These are phyloP conservation scores for Neodon shergylaensis DNA, from an alignment of 2,113 vertebrate genomes.

Conservation along the genomic window DNA sequence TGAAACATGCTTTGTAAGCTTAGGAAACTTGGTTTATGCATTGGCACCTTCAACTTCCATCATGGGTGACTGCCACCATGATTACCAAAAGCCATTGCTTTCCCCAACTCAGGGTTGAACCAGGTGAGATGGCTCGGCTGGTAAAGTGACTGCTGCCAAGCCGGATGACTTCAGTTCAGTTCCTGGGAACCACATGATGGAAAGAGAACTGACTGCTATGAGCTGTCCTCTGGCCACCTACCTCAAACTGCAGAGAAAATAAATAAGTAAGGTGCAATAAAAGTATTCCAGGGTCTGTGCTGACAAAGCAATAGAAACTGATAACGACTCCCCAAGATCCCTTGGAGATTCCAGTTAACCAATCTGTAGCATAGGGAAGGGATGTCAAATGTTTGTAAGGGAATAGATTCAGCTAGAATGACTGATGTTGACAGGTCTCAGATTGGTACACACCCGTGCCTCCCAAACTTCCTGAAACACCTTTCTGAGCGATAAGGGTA, in stretches of 20 bases:
- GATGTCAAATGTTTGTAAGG: background rate
- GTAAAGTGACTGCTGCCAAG: background rate
- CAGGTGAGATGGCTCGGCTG: background rate
- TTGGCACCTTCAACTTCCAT: background rate
- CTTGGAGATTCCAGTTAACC: background rate
- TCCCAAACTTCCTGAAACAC: constrained; percentile 48
- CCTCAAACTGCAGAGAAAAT: background rate
- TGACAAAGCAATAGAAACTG: background rate
- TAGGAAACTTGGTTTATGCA: background rate
- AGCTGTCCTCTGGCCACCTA: background rate
- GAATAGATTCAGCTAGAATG: constrained; percentile 40
- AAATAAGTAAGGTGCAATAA: background rate
- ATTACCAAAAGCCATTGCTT: background rate
- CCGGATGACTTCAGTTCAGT: background rate
- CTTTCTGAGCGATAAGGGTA: constrained; percentile 37
- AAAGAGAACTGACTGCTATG: background rate
- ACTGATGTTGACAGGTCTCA: background rate
- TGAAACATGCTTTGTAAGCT: background rate
- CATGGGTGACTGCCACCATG: background rate
- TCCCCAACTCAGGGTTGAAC: background rate
- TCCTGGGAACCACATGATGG: background rate
- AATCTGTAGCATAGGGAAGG: background rate
- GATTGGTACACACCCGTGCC: background rate
- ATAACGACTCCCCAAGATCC: background rate
- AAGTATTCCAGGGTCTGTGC: background rate